phyloP scores from a whole-genome alignment of 2,113 vertebrate species.

The Sterna hirundo region DNA sequence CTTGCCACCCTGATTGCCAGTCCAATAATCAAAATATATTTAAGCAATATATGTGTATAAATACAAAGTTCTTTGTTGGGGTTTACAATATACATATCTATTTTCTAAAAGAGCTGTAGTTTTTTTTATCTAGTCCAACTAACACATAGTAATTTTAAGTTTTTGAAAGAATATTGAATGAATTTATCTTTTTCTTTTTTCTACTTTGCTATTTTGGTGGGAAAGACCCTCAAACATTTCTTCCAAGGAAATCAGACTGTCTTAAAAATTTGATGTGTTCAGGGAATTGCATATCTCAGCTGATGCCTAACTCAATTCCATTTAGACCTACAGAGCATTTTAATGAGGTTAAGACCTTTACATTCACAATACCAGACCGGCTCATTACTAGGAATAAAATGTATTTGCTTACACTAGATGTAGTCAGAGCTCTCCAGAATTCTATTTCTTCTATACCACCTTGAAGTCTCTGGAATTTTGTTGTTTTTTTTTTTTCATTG shows the following conservation, averaged over 20 bases:
- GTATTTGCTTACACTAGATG: conserved; percentile 28
- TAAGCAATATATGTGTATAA: neutral
- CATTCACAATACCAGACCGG: neutral
- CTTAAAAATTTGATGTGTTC: conserved; percentile 10
- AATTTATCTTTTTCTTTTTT: neutral
- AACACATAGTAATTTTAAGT: neutral
- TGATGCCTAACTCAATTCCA: neutral
- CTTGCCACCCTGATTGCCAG: conserved; percentile 9
- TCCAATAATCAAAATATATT: neutral
- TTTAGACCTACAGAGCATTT: conserved; percentile 9
- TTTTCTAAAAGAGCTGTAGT: neutral
- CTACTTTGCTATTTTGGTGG: neutral
- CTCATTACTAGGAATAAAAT: conserved; percentile 15
- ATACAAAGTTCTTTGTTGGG: neutral
- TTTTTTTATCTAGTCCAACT: neutral
- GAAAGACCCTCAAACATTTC: neutral
- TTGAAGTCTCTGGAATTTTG: neutral
- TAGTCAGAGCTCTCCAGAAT: conserved; percentile 11
- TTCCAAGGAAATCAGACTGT: neutral
- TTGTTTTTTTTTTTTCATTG: neutral
- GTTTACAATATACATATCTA: neutral
- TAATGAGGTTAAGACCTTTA: conserved; percentile 57
- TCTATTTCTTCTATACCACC: neutral
- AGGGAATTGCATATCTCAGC: neutral
- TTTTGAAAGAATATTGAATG: neutral